These are phyloP conservation scores for Melanotaenia maccullochi DNA, from an alignment of 2,797 vertebrate species.

Conservation along the genomic window DNA sequence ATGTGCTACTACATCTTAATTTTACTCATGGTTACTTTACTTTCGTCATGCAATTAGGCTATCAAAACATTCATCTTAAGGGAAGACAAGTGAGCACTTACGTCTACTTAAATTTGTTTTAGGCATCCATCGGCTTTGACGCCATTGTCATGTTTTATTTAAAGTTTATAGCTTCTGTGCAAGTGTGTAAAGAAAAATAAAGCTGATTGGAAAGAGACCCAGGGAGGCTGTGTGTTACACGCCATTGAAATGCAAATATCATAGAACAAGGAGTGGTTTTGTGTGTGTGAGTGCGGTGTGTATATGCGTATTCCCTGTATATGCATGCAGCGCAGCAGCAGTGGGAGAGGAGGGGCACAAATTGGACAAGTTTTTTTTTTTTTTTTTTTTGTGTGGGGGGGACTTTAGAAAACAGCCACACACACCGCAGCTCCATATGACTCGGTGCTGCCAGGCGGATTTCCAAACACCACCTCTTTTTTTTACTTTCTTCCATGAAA, in stretches of 20 bases:
- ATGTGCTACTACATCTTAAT: slow-evolving; percentile 6
- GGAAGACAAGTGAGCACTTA: not conserved
- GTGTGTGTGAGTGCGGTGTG: slow-evolving; percentile 63
- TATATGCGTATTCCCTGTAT: slow-evolving; percentile 66
- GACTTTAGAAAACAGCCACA: slow-evolving; percentile 86
- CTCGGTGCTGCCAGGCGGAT: slow-evolving; percentile 70
- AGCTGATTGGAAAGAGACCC: slow-evolving; percentile 67
- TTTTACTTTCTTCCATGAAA: slow-evolving; percentile 14
- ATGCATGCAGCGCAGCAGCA: slow-evolving; percentile 76
- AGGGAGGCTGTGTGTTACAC: slow-evolving; percentile 82
- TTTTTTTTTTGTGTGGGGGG: slow-evolving; percentile 66
- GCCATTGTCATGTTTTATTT: slow-evolving; percentile 65
- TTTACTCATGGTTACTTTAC: not conserved
- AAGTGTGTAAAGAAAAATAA: slow-evolving; percentile 74
- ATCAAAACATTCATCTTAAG: slow-evolving; percentile 15
- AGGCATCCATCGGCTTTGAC: slow-evolving; percentile 39
- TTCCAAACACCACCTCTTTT: slow-evolving; percentile 48
- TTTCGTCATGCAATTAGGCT: not conserved
- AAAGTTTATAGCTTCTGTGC: slow-evolving; percentile 73
- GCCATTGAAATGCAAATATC: slow-evolving; percentile 90
- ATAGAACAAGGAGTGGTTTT: slow-evolving; percentile 88
- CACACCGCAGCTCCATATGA: slow-evolving; percentile 77
- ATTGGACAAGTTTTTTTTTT: slow-evolving; percentile 84
- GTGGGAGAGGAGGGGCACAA: slow-evolving; percentile 79
- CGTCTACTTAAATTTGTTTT: slow-evolving; percentile 21